A percentile compares a stretch with the other conserved stretches of the same genome.
phyloP scores from a whole-genome alignment of 2,888 invertebrate species.

The Aquatica leii region DNA sequence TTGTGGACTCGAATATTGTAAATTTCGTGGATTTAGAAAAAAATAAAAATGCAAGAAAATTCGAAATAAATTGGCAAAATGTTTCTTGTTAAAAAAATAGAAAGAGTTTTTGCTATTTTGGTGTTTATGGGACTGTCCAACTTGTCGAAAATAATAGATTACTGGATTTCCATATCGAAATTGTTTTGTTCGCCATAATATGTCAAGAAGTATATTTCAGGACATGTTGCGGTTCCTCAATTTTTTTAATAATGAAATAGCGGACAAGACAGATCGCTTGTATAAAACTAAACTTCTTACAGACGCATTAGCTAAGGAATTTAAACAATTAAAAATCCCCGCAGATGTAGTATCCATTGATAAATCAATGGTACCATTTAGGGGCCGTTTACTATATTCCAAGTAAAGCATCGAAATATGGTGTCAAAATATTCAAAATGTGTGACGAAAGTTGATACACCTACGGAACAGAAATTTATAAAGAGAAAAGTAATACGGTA shows the following conservation, averaged over 20 bases:
- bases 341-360: neutral
- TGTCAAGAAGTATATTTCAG: constrained; percentile 20
- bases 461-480: neutral
- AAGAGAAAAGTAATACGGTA: neutral
- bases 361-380: too few species aligned
- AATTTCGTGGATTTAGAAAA: too few species aligned
- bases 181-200: constrained; percentile 20
- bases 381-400: neutral
- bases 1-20: too few species aligned
- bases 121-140: constrained; percentile 15
- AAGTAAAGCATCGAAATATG: neutral
- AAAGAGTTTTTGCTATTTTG: constrained; percentile 16
- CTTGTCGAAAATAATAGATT: constrained; percentile 19
- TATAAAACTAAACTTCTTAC: too few species aligned
- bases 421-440: neutral
- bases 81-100: constrained; percentile 13
- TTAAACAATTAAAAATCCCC: neutral
- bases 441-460: neutral
- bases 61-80: too few species aligned
- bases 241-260: constrained; percentile 19
- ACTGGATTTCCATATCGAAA: constrained; percentile 22
- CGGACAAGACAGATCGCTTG: constrained; percentile 18
- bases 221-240: constrained; percentile 15
- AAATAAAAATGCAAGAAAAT: too few species aligned
- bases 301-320: constrained; percentile 10